Evolutionary conservation across 2,888 invertebrate genomes (phyloP), one percentile per base, ranked within the genome.

Genomic region (Pseudanteris insignis): DNA sequence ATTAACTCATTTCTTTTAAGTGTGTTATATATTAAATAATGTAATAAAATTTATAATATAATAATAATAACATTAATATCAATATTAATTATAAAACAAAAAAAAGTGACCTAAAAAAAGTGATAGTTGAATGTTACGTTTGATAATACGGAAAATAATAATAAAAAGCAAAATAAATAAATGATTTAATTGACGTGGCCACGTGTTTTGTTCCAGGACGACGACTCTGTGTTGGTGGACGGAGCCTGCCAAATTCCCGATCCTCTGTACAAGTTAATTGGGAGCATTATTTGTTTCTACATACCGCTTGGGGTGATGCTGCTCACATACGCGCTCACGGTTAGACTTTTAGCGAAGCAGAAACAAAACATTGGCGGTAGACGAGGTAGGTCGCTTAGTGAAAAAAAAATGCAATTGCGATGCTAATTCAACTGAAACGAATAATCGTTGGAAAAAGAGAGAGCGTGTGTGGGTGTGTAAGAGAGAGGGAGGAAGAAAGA

Each of bases 301-400:
- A 94, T 97, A 64, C 97, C 97, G 0, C 84, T 97, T 65, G 86
- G 89, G 30, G 95, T 98, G 67, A 97, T 97, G 96, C 84, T 96
- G 74, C 84, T 94, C 58, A 95, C 96, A n/a, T 97, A 96, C 76
- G 90, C 92, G 2, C 84, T 96, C 68, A 98, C 97, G 0, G 92
- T 96, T 10, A 86, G 90, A 53, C 83, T 96, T 15, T 82, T 97
- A 72, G 93, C 94, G 26, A 83, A 89, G 59, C 94, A 95, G 81
- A 85, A 88, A 68, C 90, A 90, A 76, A 91, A 90, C 65, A 77
- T 88, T 59, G 86, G 86, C 12, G 82, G 83, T 36, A 69, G 67
- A 34, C 46, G 86, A 46, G 89, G 89, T 47, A 89, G 89, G 89
- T 87, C 38, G 33, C 9, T 34, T 13, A 41, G 40, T 34, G n/a